Evolutionary conservation across 2,113 vertebrate species (phyloP), one percentile per base, ranked within the genome.

Genomic region (Salvelinus sp.): DNA sequence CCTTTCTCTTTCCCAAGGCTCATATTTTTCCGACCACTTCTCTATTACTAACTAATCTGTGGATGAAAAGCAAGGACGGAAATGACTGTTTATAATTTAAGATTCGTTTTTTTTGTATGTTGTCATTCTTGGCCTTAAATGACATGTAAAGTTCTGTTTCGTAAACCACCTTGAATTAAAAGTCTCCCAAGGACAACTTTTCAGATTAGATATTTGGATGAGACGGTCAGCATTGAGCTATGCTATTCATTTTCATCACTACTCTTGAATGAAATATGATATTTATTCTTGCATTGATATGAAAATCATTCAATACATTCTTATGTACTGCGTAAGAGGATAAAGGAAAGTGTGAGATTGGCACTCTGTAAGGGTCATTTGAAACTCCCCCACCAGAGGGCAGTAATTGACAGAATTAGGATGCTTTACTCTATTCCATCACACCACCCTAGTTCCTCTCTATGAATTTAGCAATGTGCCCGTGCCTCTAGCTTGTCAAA

Each of bases 381-480:
- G 72, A 79, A 79, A 65, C 70, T 58, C 6, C 50, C 78, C 90
- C 91, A 92, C 79, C 81, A 91, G 91, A 85, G 91, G 90, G 91
- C 89, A 90, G 82, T 79, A 81, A 75, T 6, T 23, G 12, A 54
- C 70, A 79, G 23, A 12, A 54, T 78, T 82, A 72, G 88, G 69
- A 44, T 75, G 78, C 73, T 87, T 69, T 44, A 71, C 70, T 75
- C 48, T 22, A 72, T 60, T 72, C 71, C 65, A 23, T n/a, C 18
- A 62, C n/a, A 23, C 58, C 58, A 62, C 16, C 58, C 16, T 62
- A 62, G 58, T 23, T 62, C 50, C 50, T 62, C 58, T 57, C 16
- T 57, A 16, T 57, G 54, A 16, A 62, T 5, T 62, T 22, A 23
- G 58, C n/a, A 62, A 62, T 16, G 16, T 5, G n/a, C n/a, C 18